Base-by-base conservation (phyloP, 2,113 vertebrate species). In the Corydoras maculifer region DNA sequence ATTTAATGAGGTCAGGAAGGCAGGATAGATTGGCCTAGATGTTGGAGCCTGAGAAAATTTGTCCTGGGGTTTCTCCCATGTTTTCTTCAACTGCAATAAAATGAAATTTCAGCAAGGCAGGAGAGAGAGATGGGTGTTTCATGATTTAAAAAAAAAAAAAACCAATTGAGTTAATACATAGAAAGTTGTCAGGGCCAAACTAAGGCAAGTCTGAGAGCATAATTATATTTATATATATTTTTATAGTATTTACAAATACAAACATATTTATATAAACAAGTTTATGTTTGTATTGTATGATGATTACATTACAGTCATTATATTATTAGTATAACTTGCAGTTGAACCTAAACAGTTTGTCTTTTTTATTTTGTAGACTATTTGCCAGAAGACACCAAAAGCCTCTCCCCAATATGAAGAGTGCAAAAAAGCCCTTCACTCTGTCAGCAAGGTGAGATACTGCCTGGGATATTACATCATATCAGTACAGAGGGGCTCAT, bases 311-410 rank as follows among this genome's bases (percentile, higher is more conserved):
- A 25, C 18, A 1, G 18, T 25, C 18, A 25, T 25, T 25, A 25
- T 25, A 25, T 25, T 1, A 25, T 25, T 25, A 25, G 18, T 25
- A 25, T 25, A 25, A 25, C 18, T 25, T 25, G 18, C 18, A 25
- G 18, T 25, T 43, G 35, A 43, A 43, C 4, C 35, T 43, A 43
- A 43, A 43, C 35, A 43, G n/a, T 8, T 8, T 2, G 59, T 31
- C 69, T 48, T 65, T 3, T 69, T 66, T 57, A 7, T 29, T 48
- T 89, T 91, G 29, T 86, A 99, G 97, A 97, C 96, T 5, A 98
- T 99, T 77, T 98, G 96, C 78, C 97, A 98, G 83, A 98, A 99
- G 84, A 98, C 93, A 0, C 85, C 92, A 0, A 97, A 94, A 84
- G 92, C 94, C 54, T 93, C 91, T 0, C 72, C 80, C 0, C 90